Percentiles rank a stretch among this genome's conserved stretches.
Evolutionary conservation across 2,888 invertebrate species (phyloP).

Genomic region (Plusia festucae): DNA sequence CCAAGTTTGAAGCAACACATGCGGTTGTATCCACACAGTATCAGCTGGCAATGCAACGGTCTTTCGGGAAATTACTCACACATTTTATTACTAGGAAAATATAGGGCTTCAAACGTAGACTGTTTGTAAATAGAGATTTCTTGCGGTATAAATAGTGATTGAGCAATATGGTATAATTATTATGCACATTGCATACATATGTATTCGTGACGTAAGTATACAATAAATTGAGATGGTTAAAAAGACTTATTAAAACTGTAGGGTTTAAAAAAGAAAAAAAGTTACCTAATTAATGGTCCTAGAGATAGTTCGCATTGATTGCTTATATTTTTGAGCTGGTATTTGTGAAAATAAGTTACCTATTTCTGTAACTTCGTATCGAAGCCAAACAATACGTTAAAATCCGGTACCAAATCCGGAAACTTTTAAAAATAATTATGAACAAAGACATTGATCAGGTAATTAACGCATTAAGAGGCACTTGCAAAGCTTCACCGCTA

Average conservation of each 20-base stretch:
- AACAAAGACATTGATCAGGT: not conserved
- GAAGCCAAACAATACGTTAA: not conserved
- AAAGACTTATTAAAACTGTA: not conserved
- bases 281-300: too few relatives aligned
- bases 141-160: constrained; percentile 13
- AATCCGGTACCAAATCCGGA: too few relatives aligned
- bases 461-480: not conserved
- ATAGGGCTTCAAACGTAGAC: constrained; percentile 31
- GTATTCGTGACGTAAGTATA: not conserved
- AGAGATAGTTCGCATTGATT: too few relatives aligned
- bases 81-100: constrained; percentile 15
- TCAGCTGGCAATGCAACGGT: constrained; percentile 35
- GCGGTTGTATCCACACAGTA: not conserved
- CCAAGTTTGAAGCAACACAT: constrained; percentile 3
- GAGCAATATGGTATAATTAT: constrained; percentile 7
- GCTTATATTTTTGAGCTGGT: too few relatives aligned
- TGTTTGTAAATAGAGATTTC: constrained; percentile 49
- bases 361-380: not conserved
- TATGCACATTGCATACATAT: not conserved
- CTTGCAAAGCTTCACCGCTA: constrained; percentile 1
- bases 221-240: not conserved
- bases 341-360: too few relatives aligned
- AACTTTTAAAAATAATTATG: not conserved
- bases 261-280: too few relatives aligned
- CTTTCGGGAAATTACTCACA: constrained; percentile 24